phyloP scores from a whole-genome alignment of 2,888 invertebrate species.

The Pogonocherus hispidulus region DNA sequence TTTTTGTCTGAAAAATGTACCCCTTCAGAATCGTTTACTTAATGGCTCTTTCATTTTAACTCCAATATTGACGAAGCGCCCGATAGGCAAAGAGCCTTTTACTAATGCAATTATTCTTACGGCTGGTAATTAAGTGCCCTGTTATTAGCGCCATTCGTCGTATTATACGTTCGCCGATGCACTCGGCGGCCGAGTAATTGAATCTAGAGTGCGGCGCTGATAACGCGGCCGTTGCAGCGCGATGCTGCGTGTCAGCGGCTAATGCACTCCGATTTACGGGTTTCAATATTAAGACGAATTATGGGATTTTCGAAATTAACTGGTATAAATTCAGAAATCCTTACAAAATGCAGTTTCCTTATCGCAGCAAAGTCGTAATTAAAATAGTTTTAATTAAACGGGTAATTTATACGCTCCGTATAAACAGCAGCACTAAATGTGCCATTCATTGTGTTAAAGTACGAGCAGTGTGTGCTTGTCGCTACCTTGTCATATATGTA shows the following conservation, averaged over 20 bases:
- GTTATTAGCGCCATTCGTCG: constrained; percentile 12
- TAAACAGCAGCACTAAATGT: neutral
- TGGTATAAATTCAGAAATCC: constrained; percentile 48
- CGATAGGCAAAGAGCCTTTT: neutral
- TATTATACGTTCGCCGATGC: constrained; percentile 16
- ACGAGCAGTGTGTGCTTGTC: no score
- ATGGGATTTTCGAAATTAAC: constrained; percentile 53
- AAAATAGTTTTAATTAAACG: constrained; percentile 32
- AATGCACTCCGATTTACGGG: constrained; percentile 49
- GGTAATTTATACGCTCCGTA: neutral
- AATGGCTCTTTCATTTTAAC: neutral
- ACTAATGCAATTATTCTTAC: constrained; percentile 11
- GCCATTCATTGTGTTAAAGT: no score
- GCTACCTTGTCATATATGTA: no score
- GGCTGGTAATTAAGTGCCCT: constrained; percentile 14
- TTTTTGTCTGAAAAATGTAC: no score
- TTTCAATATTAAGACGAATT: constrained; percentile 53
- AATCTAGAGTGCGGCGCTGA: constrained; percentile 22
- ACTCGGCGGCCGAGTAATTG: constrained; percentile 20
- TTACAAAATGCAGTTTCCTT: constrained; percentile 38
- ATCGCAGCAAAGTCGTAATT: constrained; percentile 20
- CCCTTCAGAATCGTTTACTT: no score
- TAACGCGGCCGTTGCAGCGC: constrained; percentile 16
- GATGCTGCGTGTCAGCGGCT: constrained; percentile 34
- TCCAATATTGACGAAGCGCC: neutral